Conservation (phyloP, 2,113 vertebrate species). For the Bucco capensis region DNA sequence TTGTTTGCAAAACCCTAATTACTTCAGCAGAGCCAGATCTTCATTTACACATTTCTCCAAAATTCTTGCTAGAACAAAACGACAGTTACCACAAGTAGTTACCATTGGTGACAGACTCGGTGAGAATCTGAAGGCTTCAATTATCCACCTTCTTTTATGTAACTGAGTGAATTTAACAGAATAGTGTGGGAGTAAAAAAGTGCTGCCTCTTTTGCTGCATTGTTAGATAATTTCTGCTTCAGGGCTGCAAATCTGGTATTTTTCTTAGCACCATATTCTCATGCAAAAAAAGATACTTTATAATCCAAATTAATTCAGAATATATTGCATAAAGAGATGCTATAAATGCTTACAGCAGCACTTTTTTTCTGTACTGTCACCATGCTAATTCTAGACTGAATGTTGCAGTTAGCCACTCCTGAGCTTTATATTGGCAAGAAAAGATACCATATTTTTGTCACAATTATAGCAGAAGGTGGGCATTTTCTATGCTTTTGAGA, state of each 20-base stretch:
- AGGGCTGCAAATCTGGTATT: background rate
- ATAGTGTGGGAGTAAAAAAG: constrained; percentile 35
- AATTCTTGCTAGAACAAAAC: background rate
- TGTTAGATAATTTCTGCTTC: constrained; percentile 34
- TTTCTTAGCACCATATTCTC: background rate
- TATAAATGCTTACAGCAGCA: background rate
- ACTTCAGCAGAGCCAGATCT: constrained; percentile 6
- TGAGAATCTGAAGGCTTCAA: constrained; percentile 31
- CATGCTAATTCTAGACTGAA: background rate
- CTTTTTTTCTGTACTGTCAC: background rate
- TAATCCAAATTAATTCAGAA: constrained; percentile 27
- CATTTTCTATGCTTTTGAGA: background rate
- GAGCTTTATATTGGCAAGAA: background rate
- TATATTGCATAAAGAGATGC: background rate
- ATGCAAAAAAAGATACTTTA: background rate
- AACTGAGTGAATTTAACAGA: constrained; percentile 27
- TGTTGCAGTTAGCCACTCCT: background rate
- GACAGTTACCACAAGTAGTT: background rate
- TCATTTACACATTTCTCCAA: background rate
- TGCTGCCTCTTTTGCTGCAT: constrained; percentile 21
- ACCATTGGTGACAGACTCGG: constrained; percentile 3
- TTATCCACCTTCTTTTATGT: constrained; percentile 57
- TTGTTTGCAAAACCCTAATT: background rate
- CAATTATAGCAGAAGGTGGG: background rate
- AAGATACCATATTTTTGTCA: background rate